Conservation (phyloP, 1,140 invertebrate species). For the Listronotus oregonensis region DNA sequence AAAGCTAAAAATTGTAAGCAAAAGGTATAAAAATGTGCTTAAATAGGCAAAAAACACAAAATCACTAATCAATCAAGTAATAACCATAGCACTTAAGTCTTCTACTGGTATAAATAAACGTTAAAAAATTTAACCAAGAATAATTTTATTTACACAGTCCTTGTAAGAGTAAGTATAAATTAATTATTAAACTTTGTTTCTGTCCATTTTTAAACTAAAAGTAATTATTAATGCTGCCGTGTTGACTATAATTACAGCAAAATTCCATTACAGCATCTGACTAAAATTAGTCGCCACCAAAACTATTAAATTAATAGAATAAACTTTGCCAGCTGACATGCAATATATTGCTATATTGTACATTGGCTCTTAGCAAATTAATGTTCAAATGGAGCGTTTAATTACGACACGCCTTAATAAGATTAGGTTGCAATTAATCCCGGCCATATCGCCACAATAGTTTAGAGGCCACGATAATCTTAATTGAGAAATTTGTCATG, state of each 20-base stretch:
- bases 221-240: too few species aligned
- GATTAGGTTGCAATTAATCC: conserved; percentile 41
- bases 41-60: too few species aligned
- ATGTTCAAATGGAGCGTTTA: conserved; percentile 45
- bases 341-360: conserved; percentile 34
- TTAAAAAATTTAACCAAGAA: too few species aligned
- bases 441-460: conserved; percentile 35
- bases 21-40: too few species aligned
- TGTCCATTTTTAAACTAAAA: too few species aligned
- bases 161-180: too few species aligned
- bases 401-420: conserved; percentile 42
- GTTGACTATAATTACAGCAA: background rate
- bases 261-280: conserved; percentile 20
- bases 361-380: conserved; percentile 35
- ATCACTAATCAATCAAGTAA: too few species aligned
- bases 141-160: too few species aligned
- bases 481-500: conserved; percentile 40
- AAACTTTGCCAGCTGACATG: conserved; percentile 33
- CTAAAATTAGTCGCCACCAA: conserved; percentile 28
- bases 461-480: conserved; percentile 26
- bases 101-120: too few species aligned
- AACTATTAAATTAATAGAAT: conserved; percentile 29
- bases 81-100: too few species aligned
- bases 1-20: too few species aligned
- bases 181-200: too few species aligned